Percentiles rank a stretch among this genome's conserved stretches.
Evolutionary conservation across 1,140 invertebrate species (phyloP).

Genomic region (Linepithema humile): DNA sequence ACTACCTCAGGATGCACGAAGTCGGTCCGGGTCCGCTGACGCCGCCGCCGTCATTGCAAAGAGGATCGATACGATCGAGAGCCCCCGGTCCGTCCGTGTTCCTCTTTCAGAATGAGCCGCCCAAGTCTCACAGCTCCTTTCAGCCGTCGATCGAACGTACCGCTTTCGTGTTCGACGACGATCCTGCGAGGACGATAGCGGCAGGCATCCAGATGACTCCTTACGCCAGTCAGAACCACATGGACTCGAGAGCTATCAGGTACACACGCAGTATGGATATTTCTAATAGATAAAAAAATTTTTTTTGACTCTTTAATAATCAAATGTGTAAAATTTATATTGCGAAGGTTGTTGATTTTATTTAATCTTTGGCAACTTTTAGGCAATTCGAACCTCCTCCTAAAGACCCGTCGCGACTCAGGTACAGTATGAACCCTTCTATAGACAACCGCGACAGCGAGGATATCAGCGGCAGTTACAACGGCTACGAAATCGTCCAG

Average conservation of each 20-base stretch:
- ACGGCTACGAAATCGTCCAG: constrained; percentile 73
- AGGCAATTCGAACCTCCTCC: constrained; percentile 55
- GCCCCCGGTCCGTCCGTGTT: constrained; percentile 68
- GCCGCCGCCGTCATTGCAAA: constrained; percentile 74
- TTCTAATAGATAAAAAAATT: not conserved
- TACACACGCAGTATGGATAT: constrained; percentile 28
- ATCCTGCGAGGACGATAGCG: constrained; percentile 51
- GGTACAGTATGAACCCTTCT: constrained; percentile 71
- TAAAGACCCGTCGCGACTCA: constrained; percentile 57
- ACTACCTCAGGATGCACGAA: constrained; percentile 78
- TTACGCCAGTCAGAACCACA: constrained; percentile 66
- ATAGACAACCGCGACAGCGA: constrained; percentile 54
- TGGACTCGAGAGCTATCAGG: constrained; percentile 62
- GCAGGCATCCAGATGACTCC: constrained; percentile 76
- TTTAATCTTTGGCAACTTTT: not conserved
- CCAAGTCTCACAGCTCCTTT: constrained; percentile 65
- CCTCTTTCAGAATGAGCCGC: constrained; percentile 70
- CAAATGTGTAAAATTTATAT: not conserved
- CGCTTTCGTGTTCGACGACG: constrained; percentile 61
- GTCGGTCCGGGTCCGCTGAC: constrained; percentile 75
- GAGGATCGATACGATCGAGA: constrained; percentile 63
- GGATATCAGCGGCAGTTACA: constrained; percentile 64
- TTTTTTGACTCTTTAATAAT: not conserved
- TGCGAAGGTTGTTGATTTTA: not conserved
- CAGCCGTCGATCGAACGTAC: constrained; percentile 62